Percentiles rank a stretch among this genome's conserved stretches.
phyloP scores from a whole-genome alignment of 2,797 vertebrate genomes.

The Ficedula albicollis region DNA sequence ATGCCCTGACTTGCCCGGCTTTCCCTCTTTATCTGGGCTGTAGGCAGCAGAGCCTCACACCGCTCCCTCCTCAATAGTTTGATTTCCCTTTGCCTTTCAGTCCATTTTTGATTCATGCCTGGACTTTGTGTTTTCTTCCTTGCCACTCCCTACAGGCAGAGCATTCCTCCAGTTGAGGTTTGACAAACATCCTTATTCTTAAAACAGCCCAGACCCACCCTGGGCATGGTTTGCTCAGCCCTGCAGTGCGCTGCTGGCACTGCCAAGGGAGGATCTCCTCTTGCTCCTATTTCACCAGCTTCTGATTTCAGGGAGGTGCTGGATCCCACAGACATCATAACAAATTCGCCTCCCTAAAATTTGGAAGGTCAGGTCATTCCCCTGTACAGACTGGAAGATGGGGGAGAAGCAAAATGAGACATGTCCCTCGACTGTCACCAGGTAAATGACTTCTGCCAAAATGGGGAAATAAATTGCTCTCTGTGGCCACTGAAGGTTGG shows the following conservation, averaged over 20 bases:
- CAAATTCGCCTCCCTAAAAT: background rate
- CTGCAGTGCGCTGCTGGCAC: background rate
- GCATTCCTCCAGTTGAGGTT: background rate
- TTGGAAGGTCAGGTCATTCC: background rate
- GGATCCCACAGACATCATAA: background rate
- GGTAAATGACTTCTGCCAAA: background rate
- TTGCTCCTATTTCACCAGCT: fast-evolving
- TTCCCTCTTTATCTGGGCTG: background rate
- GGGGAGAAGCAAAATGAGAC: background rate
- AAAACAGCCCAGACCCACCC: background rate
- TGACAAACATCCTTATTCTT: background rate
- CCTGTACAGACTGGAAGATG: background rate
- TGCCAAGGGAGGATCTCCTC: background rate
- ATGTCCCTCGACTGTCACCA: background rate
- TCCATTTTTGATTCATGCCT: background rate
- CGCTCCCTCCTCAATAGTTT: fast-evolving
- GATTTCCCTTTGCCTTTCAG: background rate
- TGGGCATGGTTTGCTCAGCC: background rate
- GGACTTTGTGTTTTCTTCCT: background rate
- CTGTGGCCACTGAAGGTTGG: background rate
- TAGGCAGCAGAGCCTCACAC: background rate
- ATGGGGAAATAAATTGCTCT: background rate
- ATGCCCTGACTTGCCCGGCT: background rate
- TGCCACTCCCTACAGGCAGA: background rate
- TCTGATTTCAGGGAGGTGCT: background rate